Percentiles rank a stretch among this genome's conserved stretches.
These are phyloP conservation scores for Narcine bancroftii DNA, from an alignment of 2,113 vertebrate genomes.

Conservation along the genomic window DNA sequence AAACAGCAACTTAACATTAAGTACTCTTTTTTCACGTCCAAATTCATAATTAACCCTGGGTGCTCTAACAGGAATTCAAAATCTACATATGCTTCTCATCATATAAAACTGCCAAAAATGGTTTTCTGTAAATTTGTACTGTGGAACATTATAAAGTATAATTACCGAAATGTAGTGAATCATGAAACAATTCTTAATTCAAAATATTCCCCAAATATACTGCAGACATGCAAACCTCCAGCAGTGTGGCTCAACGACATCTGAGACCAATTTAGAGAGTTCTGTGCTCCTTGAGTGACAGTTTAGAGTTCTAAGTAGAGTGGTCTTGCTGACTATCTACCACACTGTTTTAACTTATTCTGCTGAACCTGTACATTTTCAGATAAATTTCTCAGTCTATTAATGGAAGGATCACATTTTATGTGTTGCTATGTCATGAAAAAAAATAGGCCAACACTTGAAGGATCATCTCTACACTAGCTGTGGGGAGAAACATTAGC, in stretches of 20 bases:
- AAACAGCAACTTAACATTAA: constrained; percentile 18
- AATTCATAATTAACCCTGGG: background rate
- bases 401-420: background rate
- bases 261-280: constrained; percentile 31
- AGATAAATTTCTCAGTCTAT: background rate
- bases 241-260: constrained; percentile 29
- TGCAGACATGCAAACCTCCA: constrained; percentile 36
- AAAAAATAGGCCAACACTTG: background rate
- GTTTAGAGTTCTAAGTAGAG: constrained; percentile 17
- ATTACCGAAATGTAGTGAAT: constrained; percentile 36
- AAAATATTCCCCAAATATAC: constrained; percentile 37
- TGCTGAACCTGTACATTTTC: background rate
- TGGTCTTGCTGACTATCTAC: background rate
- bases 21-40: constrained; percentile 17
- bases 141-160: constrained; percentile 37
- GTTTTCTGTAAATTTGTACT: constrained; percentile 37
- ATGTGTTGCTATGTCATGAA: background rate
- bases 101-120: constrained; percentile 36
- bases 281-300: constrained; percentile 29
- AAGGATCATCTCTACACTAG: background rate
- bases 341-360: background rate
- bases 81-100: constrained; percentile 18
- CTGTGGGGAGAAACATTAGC: background rate
- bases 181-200: constrained; percentile 37
- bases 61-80: constrained; percentile 7